Evolutionary conservation across 2,888 invertebrate species (phyloP), one percentile per base, ranked within the genome.

Genomic region (Bimastos eiseni): DNA sequence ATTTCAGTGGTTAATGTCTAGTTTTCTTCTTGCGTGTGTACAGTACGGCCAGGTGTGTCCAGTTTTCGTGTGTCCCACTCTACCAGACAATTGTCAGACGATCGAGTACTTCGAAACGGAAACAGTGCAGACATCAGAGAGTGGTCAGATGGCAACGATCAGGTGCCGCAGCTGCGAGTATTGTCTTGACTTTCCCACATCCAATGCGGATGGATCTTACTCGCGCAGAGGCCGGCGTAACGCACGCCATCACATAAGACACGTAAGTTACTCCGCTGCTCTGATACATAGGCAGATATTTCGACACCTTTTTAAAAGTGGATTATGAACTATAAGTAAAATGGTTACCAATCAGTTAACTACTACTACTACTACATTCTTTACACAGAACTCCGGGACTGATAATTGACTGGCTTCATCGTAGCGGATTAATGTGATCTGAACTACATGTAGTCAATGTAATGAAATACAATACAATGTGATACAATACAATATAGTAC

Each of bases 31-130:
- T 36, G 34, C 36, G 86, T 86, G 86, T 86, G 36, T 86, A 36
- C 86, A 86, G 86, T 86, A 86, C 37, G 8, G 36, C 17, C 13
- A 0, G 36, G 86, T 86, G 36, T 86, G 86, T 86, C 86, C 86
- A 0, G 0, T 3, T 13, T 34, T 86, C 21, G 36, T 30, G 36
- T 86, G 86, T 86, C 86, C 36, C n/a, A 4, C 24, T 34, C 24
- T 86, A 37, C 86, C 86, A 34, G 86, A 86, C 24, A 36, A 34
- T 15, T 86, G 86, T 86, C 86, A 37, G 86, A 86, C 86, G 34
- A 36, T 34, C 21, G 86, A 86, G 36, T 86, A 5, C 86, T 36
- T 86, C 0, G 24, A 19, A 4, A 34, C 24, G 86, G 86, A 86
- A 36, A 19, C 8, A 5, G 24, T 11, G 0, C 36, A 36, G 19